Base-by-base conservation (phyloP, 2,888 invertebrate species). In the Habroteleia sp. region DNA sequence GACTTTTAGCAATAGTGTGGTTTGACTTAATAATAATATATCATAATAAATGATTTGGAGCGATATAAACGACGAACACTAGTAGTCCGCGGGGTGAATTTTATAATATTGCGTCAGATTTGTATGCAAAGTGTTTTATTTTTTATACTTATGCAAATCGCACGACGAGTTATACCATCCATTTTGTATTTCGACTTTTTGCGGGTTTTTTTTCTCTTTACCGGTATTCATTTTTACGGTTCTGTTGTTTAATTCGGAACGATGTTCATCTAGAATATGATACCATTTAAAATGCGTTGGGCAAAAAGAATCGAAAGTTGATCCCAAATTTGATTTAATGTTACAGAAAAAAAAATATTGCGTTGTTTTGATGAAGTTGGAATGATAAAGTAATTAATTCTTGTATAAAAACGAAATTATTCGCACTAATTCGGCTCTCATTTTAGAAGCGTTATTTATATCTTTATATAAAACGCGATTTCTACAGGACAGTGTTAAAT, bases 101-200 rank as follows among this genome's bases (percentile, higher is more conserved):
- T 35, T n/a, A n/a, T 11, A 50, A 44, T 7, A 44, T 58, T 44
- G 25, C 35, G 16, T 25, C 42, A 58, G 13, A 29, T 37, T 37
- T 52, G 13, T 52, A 11, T 29, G 27, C 25, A 7, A 11, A 6
- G 27, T 1, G 11, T 37, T 37, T 8, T 16, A 10, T 27, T 41
- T 31, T 13, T 41, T 56, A n/a, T 8, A 20, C 2, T 41, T 56
- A 56, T 41, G 54, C 41, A 41, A 56, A 56, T 54, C 17, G 27
- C 1, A 13, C 7, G 14, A 5, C 14, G 13, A 2, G 23, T 41
- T 31, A 20, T 25, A 8, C 17, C 29, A 20, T 8, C 3, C 25
- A 13, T 1, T 39, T 54, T 52, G n/a, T 16, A 8, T 37, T 25
- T 7, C 3, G 3, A 14, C 27, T 27, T 35, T 17, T 25, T 29